Conservation (phyloP, 2,113 vertebrate species). For the Leptobrachium ailaonicum region DNA sequence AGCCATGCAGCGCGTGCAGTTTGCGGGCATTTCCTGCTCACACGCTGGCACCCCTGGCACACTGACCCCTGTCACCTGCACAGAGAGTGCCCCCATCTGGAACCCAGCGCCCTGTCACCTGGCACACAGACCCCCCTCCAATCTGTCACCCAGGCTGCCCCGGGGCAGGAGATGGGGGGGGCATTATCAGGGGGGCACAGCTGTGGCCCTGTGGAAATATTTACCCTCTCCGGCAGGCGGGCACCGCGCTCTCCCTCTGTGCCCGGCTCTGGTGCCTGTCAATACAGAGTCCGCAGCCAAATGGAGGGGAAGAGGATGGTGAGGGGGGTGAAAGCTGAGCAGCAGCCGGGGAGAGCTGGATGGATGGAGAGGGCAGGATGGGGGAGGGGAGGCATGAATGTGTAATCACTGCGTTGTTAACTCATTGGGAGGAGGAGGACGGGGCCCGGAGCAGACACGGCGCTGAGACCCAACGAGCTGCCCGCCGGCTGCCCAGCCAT, state of each 20-base stretch:
- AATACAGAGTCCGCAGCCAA: not conserved
- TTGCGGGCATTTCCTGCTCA: not conserved
- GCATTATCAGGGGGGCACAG: not conserved
- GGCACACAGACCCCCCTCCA: not conserved
- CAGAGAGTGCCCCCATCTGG: not conserved
- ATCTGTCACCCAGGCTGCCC: no score
- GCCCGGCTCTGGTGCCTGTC: not conserved
- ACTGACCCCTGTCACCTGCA: not conserved
- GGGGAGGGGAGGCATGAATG: conserved; percentile 17
- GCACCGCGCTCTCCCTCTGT: not conserved
- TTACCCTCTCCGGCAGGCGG: not conserved
- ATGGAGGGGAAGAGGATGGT: not conserved
- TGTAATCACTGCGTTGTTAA: conserved; percentile 10
- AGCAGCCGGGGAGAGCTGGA: not conserved
- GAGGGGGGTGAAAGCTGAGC: conserved; percentile 12
- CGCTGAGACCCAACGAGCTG: not conserved
- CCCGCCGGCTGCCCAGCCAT: not conserved
- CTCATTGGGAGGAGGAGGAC: conserved; percentile 7
- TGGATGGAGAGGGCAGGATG: not conserved
- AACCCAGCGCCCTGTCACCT: not conserved
- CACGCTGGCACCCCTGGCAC: not conserved
- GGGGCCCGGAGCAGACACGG: not conserved
- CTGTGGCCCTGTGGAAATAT: not conserved
- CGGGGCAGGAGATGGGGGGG: no score
- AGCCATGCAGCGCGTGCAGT: not conserved